phyloP scores from a whole-genome alignment of 2,113 vertebrate species.

The Ibidorhyncha struthersii region DNA sequence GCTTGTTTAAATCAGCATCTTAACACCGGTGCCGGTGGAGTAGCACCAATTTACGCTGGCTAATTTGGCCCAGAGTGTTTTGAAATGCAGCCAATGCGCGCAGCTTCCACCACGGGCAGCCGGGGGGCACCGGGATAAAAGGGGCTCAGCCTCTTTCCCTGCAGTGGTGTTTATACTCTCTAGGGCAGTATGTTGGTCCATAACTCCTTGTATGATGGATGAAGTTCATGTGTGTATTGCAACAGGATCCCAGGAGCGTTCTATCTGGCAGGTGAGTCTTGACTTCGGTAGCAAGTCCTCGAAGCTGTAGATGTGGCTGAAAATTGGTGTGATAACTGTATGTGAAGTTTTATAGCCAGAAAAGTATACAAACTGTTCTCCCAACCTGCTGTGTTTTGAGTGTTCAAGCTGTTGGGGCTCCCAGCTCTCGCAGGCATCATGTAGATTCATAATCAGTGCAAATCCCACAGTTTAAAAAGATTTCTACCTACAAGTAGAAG shows the following conservation, averaged over 20 bases:
- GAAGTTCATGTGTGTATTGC: fast-evolving
- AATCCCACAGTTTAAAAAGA: background rate
- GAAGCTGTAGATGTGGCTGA: background rate
- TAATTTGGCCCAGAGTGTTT: background rate
- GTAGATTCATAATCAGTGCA: no score
- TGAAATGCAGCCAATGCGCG: background rate
- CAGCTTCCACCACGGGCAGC: background rate
- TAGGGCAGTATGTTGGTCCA: fast-evolving
- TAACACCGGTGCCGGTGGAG: background rate
- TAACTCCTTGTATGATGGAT: fast-evolving
- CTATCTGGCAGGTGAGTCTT: background rate
- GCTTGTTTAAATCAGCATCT: background rate
- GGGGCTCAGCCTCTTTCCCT: background rate
- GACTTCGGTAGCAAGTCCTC: background rate
- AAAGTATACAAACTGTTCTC: background rate
- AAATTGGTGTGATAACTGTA: no score
- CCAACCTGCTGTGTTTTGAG: background rate
- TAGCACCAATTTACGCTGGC: background rate
- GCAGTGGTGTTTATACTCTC: background rate
- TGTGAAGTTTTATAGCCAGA: background rate
- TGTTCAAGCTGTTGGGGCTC: background rate
- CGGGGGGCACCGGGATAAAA: background rate
- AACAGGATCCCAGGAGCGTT: background rate
- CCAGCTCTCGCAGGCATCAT: background rate
- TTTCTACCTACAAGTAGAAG: background rate